These are phyloP conservation scores for Drosophila vallismaia DNA, from an alignment of 2,888 invertebrate species.

Conservation along the genomic window DNA sequence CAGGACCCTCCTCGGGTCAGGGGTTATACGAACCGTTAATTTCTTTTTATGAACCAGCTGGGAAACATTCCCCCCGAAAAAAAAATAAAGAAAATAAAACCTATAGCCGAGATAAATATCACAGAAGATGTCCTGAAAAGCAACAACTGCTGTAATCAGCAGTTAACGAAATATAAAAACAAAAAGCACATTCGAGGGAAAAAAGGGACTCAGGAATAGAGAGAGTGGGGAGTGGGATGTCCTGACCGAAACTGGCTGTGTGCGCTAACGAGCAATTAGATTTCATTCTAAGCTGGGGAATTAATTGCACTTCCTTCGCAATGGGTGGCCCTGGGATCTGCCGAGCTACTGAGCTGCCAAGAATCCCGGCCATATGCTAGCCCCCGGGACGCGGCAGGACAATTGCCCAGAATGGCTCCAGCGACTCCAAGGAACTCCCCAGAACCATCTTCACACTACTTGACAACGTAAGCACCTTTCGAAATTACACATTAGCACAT, in stretches of 20 bases:
- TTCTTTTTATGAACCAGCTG: conserved; percentile 85
- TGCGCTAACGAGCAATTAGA: conserved; percentile 83
- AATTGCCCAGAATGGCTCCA: background rate
- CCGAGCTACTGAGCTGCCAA: background rate
- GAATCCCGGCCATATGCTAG: conserved; percentile 65
- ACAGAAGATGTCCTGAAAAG: conserved; percentile 30
- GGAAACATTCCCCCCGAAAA: conserved; percentile 81
- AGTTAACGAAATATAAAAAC: conserved; percentile 81
- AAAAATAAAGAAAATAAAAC: conserved; percentile 69
- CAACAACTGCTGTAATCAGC: conserved; percentile 82
- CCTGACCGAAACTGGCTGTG: conserved; percentile 45
- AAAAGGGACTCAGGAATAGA: background rate
- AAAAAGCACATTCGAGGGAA: conserved; percentile 45
- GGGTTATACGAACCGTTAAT: conserved; percentile 82
- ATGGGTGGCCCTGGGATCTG: conserved; percentile 20
- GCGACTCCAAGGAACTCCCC: background rate
- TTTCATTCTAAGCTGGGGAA: conserved; percentile 83
- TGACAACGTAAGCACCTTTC: conserved; percentile 83
- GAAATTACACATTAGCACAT: conserved; percentile 80
- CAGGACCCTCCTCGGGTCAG: conserved; percentile 56
- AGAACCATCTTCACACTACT: conserved; percentile 81
- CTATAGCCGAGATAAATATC: conserved; percentile 77
- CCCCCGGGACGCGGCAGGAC: conserved; percentile 14
- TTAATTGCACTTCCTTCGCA: conserved; percentile 78
- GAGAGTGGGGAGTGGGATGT: background rate